These are phyloP conservation scores for Melopsittacus undulatus DNA, from an alignment of 2,797 vertebrate genomes.

Conservation along the genomic window DNA sequence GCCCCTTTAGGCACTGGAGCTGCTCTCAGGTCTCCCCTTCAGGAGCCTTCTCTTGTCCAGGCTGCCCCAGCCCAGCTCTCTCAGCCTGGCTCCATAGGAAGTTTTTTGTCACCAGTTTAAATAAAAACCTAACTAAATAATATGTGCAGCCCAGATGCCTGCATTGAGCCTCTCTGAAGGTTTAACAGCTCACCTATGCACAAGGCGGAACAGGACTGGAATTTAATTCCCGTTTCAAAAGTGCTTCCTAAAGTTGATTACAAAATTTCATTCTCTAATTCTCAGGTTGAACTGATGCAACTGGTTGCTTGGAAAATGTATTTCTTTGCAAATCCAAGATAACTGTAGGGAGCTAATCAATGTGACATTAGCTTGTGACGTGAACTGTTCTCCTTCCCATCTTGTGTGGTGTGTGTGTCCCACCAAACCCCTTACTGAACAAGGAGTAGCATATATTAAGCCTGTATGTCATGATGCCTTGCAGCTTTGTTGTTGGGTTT, in stretches of 20 bases:
- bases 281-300: not conserved
- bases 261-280: not conserved
- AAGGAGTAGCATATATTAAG: not conserved
- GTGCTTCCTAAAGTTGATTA: not conserved
- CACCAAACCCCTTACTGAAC: not conserved
- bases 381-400: not conserved
- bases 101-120: not conserved
- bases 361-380: not conserved
- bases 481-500: not conserved
- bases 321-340: not conserved
- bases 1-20: not conserved
- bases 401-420: rapidly evolving
- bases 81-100: not conserved
- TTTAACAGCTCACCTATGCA: no score
- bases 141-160: not conserved
- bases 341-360: not conserved
- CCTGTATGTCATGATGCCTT: not conserved
- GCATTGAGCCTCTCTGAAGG: no score
- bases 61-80: not conserved
- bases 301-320: not conserved
- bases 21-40: not conserved
- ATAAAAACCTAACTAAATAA: not conserved
- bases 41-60: not conserved
- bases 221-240: not conserved
- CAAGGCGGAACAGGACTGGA: not conserved